phyloP scores from a whole-genome alignment of 2,797 vertebrate genomes.

The Craterocephalus amniculus region DNA sequence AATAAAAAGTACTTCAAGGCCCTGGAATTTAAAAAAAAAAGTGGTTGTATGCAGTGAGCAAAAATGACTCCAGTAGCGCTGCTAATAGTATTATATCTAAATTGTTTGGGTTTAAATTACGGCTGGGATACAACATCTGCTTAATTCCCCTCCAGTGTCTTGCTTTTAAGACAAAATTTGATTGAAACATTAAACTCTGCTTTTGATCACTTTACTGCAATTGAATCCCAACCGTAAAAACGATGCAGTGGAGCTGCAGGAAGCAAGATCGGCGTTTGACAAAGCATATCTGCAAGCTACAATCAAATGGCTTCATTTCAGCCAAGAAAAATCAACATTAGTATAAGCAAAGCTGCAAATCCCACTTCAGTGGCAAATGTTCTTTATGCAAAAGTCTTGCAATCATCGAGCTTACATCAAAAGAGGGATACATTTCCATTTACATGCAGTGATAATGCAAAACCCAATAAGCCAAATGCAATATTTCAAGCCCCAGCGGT shows the following conservation, averaged over 20 bases:
- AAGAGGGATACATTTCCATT: slow-evolving; percentile 20
- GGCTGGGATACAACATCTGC: slow-evolving; percentile 22
- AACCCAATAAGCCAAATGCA: slow-evolving; percentile 34
- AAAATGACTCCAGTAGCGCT: slow-evolving; percentile 20
- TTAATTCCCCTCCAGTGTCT: not conserved
- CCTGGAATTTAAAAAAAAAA: slow-evolving; percentile 7
- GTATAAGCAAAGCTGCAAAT: slow-evolving; percentile 59
- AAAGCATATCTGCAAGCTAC: slow-evolving; percentile 43
- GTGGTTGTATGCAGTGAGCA: slow-evolving; percentile 27
- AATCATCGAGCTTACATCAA: slow-evolving; percentile 37
- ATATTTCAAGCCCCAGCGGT: slow-evolving; percentile 40
- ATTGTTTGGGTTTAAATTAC: slow-evolving; percentile 39
- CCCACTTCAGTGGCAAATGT: slow-evolving; percentile 16
- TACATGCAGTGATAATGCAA: slow-evolving; percentile 63
- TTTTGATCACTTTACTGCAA: slow-evolving; percentile 4
- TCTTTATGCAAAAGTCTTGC: slow-evolving; percentile 25
- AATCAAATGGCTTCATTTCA: slow-evolving; percentile 35
- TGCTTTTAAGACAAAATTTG: not conserved
- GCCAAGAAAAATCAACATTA: slow-evolving; percentile 51
- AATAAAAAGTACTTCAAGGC: not conserved
- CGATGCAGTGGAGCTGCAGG: slow-evolving; percentile 41
- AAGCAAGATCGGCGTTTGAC: slow-evolving; percentile 46
- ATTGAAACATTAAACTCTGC: not conserved
- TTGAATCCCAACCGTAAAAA: slow-evolving; percentile 55
- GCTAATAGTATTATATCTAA: slow-evolving; percentile 24